Conservation (phyloP, 2,888 invertebrate species). For the Drosophila rellima region DNA sequence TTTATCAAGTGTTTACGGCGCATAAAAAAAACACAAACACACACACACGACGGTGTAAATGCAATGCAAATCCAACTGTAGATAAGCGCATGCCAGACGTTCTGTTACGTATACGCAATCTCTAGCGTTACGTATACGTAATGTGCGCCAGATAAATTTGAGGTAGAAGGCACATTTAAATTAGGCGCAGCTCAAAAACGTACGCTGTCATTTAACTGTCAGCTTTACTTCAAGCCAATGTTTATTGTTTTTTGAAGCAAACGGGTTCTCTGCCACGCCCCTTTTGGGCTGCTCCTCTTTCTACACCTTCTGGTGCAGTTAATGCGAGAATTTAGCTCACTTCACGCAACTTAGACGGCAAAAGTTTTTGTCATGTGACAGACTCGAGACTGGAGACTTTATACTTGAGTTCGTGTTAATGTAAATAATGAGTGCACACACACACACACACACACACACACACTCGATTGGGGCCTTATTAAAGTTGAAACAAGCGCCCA, state of each 20-base stretch:
- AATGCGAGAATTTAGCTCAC: constrained; percentile 46
- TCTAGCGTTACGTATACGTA: constrained; percentile 45
- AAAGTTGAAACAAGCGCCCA: constrained; percentile 21
- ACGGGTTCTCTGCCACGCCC: neutral
- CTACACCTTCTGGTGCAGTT: constrained; percentile 14
- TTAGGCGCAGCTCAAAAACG: constrained; percentile 31
- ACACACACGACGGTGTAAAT: constrained; percentile 41
- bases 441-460: constrained; percentile 11
- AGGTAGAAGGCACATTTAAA: constrained; percentile 43
- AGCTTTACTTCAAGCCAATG: constrained; percentile 53
- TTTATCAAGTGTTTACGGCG: constrained; percentile 79
- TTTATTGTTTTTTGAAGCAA: constrained; percentile 60
- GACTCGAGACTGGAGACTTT: constrained; percentile 28
- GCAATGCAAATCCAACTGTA: constrained; percentile 57
- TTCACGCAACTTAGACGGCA: constrained; percentile 23
- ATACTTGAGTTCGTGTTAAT: constrained; percentile 44
- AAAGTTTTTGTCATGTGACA: constrained; percentile 62
- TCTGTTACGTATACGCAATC: constrained; percentile 25
- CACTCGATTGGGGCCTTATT: constrained; percentile 13
- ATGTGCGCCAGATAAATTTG: constrained; percentile 18
- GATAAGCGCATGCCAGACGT: constrained; percentile 39
- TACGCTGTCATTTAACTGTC: constrained; percentile 72
- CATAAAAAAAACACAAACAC: constrained; percentile 53
- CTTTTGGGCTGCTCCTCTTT: neutral
- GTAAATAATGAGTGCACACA: constrained; percentile 56